A percentile compares a stretch with the other conserved stretches of the same genome.
Evolutionary conservation across 2,113 vertebrate species (phyloP).

Genomic region (Hipposideros armiger): DNA sequence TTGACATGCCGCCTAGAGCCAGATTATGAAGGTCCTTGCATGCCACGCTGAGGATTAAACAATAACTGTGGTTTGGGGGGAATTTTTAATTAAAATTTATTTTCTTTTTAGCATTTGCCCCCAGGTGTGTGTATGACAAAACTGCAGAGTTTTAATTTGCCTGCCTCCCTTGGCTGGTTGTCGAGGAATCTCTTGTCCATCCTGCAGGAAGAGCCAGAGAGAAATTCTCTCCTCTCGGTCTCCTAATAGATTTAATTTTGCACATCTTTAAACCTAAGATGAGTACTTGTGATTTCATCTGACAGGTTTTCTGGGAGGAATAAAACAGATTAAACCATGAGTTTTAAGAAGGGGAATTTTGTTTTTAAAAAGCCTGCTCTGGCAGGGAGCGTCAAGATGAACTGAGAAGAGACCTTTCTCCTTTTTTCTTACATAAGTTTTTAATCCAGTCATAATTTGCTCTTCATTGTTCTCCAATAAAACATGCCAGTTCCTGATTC

Average conservation of each 20-base stretch:
- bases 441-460: not conserved
- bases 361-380: not conserved
- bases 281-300: slow-evolving; percentile 2
- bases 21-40: not conserved
- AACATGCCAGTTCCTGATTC: not conserved
- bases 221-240: not conserved
- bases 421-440: not conserved
- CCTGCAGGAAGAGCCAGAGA: not conserved
- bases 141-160: not conserved
- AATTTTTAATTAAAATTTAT: not conserved
- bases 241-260: slow-evolving; percentile 15
- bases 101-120: not conserved
- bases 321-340: not conserved
- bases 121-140: not conserved
- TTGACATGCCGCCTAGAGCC: not conserved
- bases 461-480: not conserved
- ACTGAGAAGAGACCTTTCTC: not conserved
- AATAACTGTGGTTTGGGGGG: not conserved
- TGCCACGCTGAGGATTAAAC: not conserved
- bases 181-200: not conserved
- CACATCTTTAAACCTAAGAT: not conserved
- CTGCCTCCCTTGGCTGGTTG: not conserved
- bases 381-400: not conserved
- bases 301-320: not conserved
- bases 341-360: not conserved